Percentiles rank a stretch among this genome's conserved stretches.
Evolutionary conservation across 2,113 vertebrate species (phyloP).

Genomic region (Sula dactylatra): DNA sequence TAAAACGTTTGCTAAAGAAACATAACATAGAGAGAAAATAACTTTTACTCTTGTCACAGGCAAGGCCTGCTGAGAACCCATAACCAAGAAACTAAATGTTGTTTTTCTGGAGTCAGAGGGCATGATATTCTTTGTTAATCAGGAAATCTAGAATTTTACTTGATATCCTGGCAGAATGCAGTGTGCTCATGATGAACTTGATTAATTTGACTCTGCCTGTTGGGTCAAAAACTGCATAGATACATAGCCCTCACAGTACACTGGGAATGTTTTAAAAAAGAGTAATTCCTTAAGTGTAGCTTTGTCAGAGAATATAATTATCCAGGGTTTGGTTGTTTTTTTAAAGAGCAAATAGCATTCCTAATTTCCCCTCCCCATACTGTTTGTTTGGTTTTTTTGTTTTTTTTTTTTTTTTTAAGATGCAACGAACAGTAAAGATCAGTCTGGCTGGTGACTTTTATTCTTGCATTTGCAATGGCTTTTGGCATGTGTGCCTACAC

Average conservation of each 20-base stretch:
- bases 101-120: background rate
- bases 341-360: background rate
- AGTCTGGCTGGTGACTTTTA: background rate
- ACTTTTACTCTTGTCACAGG: conserved; percentile 43
- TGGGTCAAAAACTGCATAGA: background rate
- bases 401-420: background rate
- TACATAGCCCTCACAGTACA: background rate
- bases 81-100: conserved; percentile 33
- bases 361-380: background rate
- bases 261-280: background rate
- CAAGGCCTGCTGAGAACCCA: conserved; percentile 31
- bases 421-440: background rate
- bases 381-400: background rate
- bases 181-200: background rate
- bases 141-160: background rate
- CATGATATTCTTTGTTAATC: background rate
- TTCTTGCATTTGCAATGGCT: background rate
- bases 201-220: background rate
- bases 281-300: background rate
- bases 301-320: background rate
- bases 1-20: conserved; percentile 65
- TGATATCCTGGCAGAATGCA: conserved; percentile 2
- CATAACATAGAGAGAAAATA: conserved; percentile 55
- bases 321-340: background rate
- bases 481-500: background rate